phyloP scores from a whole-genome alignment of 2,113 vertebrate genomes.

The Xerus inauris region DNA sequence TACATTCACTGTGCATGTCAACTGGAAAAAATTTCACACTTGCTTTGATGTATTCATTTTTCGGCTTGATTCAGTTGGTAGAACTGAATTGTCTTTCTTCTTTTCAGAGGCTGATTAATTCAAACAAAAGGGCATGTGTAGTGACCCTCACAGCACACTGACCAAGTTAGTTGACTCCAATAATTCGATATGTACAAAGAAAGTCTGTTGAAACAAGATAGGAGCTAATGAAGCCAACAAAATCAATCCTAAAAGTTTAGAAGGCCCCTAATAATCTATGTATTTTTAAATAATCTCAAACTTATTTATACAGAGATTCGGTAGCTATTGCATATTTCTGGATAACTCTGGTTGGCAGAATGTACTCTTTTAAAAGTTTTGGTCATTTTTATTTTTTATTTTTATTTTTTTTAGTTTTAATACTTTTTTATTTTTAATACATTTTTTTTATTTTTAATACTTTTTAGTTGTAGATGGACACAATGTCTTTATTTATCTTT shows the following conservation, averaged over 20 bases:
- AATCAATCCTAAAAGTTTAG: slow-evolving; percentile 30
- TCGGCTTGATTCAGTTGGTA: slow-evolving; percentile 47
- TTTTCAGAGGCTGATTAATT: slow-evolving; percentile 60
- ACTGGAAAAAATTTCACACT: slow-evolving; percentile 64
- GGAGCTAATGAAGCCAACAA: slow-evolving; percentile 38
- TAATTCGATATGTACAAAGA: slow-evolving; percentile 52
- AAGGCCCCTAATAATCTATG: not conserved
- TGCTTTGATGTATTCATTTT: slow-evolving; percentile 61
- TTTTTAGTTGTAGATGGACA: too few species aligned
- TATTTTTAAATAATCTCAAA: slow-evolving; percentile 15
- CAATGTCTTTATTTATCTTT: too few species aligned
- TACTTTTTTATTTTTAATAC: too few species aligned
- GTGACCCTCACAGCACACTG: slow-evolving; percentile 43
- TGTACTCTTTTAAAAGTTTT: slow-evolving; percentile 39
- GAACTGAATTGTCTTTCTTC: slow-evolving; percentile 48
- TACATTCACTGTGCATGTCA: slow-evolving; percentile 36
- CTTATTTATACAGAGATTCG: slow-evolving; percentile 2
- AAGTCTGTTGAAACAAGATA: slow-evolving; percentile 30
- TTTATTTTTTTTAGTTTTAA: too few species aligned
- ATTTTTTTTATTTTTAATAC: too few species aligned
- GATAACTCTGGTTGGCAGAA: not conserved
- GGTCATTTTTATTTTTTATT: slow-evolving; percentile 60
- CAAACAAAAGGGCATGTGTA: slow-evolving; percentile 37
- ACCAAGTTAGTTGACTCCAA: not conserved
- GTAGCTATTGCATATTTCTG: not conserved